Evolutionary conservation across 64 coral and sea anemone genomes (phyloP).

Genomic region (Dendronephthya gigantea): DNA sequence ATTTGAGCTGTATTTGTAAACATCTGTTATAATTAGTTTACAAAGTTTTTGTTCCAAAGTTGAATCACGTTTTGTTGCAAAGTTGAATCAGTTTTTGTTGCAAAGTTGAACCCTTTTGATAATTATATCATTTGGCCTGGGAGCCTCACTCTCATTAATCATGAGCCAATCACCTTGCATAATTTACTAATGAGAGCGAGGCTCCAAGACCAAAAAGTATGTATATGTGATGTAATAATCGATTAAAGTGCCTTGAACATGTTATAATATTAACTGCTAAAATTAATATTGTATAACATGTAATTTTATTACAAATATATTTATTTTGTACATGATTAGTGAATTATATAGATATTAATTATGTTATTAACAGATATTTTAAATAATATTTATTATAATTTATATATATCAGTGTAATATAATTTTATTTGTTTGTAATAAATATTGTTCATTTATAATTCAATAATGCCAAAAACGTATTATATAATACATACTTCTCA

Average conservation of each 20-base stretch:
- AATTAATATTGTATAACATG: not conserved
- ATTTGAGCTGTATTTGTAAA: not conserved
- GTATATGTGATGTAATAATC: too few relatives aligned
- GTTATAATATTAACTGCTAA: constrained; percentile 1
- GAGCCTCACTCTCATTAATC: too few relatives aligned
- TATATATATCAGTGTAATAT: not conserved
- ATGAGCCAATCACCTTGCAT: too few relatives aligned
- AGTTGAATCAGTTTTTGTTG: not conserved
- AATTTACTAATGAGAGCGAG: too few relatives aligned
- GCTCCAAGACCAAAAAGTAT: too few relatives aligned
- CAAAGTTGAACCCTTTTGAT: too few relatives aligned
- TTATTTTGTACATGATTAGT: not conserved
- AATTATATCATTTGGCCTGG: too few relatives aligned
- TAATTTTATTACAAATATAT: not conserved
- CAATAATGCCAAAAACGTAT: constrained; percentile 3
- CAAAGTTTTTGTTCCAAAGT: not conserved
- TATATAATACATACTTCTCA: not conserved
- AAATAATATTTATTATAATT: constrained; percentile 8
- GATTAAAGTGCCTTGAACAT: too few relatives aligned
- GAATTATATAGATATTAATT: not conserved
- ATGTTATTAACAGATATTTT: constrained; percentile 15
- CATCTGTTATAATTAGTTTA: not conserved
- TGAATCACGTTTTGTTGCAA: not conserved
- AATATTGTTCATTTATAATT: constrained; percentile 8
- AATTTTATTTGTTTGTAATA: not conserved